These are phyloP conservation scores for Hesperia comma DNA, from an alignment of 2,888 invertebrate species.

Conservation along the genomic window DNA sequence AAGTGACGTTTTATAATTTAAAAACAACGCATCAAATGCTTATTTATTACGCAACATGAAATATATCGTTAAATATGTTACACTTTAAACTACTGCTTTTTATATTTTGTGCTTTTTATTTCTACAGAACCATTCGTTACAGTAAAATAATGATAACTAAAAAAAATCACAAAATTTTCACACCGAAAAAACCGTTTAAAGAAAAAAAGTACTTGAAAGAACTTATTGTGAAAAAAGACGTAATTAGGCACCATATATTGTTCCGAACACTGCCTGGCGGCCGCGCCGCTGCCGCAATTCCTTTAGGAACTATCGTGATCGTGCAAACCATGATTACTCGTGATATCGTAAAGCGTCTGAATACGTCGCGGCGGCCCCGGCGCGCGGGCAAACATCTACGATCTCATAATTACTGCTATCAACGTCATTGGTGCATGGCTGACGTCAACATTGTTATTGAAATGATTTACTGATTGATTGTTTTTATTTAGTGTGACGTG, in stretches of 20 bases:
- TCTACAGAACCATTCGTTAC: slow-evolving; percentile 17
- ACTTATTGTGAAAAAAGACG: not conserved
- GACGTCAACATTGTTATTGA: too few species aligned
- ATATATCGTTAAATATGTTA: slow-evolving; percentile 23
- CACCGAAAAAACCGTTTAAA: not conserved
- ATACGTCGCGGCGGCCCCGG: slow-evolving; percentile 13
- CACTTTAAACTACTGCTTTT: slow-evolving; percentile 10
- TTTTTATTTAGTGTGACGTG: too few species aligned
- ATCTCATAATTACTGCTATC: too few species aligned
- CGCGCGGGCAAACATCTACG: too few species aligned
- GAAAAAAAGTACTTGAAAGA: not conserved
- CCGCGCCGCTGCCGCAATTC: slow-evolving; percentile 50
- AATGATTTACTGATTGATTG: too few species aligned
- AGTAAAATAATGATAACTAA: not conserved
- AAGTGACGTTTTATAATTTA: slow-evolving; percentile 4
- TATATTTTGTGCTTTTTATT: slow-evolving; percentile 22
- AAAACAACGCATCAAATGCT: slow-evolving; percentile 34
- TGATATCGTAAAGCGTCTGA: slow-evolving; percentile 31
- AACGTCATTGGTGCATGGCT: too few species aligned
- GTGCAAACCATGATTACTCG: slow-evolving; percentile 51
- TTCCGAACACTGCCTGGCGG: slow-evolving; percentile 10
- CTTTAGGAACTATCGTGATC: slow-evolving; percentile 62
- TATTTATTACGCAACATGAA: slow-evolving; percentile 30
- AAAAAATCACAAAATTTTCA: not conserved
- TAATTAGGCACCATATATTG: slow-evolving; percentile 28